Evolutionary conservation across 2,888 invertebrate species (phyloP).

Genomic region (Kuschelorhynchus macadamiae): DNA sequence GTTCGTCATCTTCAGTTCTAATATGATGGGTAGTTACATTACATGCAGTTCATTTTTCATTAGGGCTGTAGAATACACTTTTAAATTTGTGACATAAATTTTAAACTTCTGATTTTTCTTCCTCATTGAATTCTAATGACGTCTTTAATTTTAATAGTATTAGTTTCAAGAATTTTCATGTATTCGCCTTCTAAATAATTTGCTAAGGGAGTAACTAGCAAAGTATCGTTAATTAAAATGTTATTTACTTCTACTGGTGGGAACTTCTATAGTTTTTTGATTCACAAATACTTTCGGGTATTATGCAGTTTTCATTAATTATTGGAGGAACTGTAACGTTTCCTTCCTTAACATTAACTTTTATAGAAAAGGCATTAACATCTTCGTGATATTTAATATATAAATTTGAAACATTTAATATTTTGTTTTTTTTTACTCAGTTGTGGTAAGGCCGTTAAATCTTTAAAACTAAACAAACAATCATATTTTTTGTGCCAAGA

Average conservation of each 20-base stretch:
- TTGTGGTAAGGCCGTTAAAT: neutral
- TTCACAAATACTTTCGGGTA: no score
- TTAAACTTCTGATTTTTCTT: conserved; percentile 41
- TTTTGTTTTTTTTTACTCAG: neutral
- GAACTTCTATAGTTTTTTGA: no score
- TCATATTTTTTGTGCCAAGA: conserved; percentile 1
- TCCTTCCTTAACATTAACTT: neutral
- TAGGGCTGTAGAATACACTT: no score
- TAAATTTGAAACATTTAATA: neutral
- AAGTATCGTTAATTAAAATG: no score
- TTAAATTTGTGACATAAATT: conserved; percentile 27
- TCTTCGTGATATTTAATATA: neutral
- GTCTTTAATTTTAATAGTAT: neutral
- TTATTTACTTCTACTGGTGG: no score
- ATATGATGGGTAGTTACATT: no score
- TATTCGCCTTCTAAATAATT: neutral
- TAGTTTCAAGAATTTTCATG: no score
- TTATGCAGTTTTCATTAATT: neutral
- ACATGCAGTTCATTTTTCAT: no score
- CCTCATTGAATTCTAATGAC: conserved; percentile 14
- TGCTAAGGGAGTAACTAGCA: neutral
- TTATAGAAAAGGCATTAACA: neutral
- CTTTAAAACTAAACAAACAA: conserved; percentile 3
- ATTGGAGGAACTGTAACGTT: neutral
- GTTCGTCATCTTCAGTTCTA: no score